Evolutionary conservation across 2,113 vertebrate species (phyloP).

Genomic region (Azemiops feae): DNA sequence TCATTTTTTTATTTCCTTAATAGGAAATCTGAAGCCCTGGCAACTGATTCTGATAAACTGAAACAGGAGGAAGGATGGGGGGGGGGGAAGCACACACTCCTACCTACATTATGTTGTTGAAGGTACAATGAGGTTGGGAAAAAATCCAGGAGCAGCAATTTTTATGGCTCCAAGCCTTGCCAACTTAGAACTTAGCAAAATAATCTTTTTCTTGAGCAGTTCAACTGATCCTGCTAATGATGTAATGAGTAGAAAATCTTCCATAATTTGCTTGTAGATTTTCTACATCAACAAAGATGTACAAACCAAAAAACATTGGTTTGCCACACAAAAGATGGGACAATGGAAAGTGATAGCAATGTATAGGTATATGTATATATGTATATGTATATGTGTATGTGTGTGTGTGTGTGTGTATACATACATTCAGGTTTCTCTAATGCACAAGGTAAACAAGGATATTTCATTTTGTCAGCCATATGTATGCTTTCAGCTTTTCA

Average conservation of each 20-base stretch:
- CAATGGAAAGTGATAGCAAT: background rate
- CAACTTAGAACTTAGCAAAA: background rate
- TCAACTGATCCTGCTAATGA: background rate
- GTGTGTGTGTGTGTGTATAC: too few relatives aligned
- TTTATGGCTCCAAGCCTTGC: background rate
- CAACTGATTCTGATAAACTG: too few relatives aligned
- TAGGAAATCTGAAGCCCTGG: too few relatives aligned
- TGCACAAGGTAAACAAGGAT: background rate
- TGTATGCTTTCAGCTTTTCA: slow-evolving; percentile 11
- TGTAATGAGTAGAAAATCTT: background rate
- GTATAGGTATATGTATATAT: too few relatives aligned
- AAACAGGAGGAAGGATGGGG: too few relatives aligned
- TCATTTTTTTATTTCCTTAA: too few relatives aligned
- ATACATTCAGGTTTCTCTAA: background rate
- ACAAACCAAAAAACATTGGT: background rate
- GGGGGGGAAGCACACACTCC: too few relatives aligned
- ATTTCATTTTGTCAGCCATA: background rate
- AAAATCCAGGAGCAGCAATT: background rate
- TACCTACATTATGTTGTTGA: background rate
- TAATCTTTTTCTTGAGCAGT: background rate
- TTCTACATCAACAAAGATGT: background rate
- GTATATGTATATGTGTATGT: too few relatives aligned
- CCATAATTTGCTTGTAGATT: background rate
- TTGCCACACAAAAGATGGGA: background rate
- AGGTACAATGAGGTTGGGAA: background rate